Evolutionary conservation across 2,888 invertebrate species (phyloP).

Genomic region (Sclerodermus sp.): DNA sequence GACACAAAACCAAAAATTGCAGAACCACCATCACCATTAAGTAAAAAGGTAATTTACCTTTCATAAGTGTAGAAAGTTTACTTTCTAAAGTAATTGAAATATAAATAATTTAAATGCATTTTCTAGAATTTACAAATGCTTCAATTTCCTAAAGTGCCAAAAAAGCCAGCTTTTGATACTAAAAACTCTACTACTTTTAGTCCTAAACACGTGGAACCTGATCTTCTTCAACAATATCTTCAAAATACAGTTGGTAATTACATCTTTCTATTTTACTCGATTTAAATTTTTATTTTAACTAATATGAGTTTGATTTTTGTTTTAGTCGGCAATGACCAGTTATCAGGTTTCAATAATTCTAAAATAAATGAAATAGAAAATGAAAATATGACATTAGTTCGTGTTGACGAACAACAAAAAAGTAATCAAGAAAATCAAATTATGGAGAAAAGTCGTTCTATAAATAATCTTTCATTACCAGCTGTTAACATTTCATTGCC

Average conservation of each 20-base stretch:
- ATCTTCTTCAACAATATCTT: constrained; percentile 47
- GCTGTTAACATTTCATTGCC: constrained; percentile 39
- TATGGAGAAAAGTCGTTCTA: constrained; percentile 2
- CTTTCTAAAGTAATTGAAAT: too few species aligned
- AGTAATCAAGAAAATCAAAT: constrained; percentile 6
- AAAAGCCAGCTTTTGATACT: constrained; percentile 46
- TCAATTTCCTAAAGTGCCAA: constrained; percentile 46
- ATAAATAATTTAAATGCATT: constrained; percentile 1
- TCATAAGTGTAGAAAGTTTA: too few species aligned
- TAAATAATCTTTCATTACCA: constrained; percentile 13
- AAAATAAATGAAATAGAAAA: too few species aligned
- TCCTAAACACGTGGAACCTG: constrained; percentile 36
- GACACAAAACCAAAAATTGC: constrained; percentile 39
- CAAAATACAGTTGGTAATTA: constrained; percentile 25
- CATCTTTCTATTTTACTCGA: neutral
- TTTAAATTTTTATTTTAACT: neutral
- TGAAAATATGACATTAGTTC: too few species aligned
- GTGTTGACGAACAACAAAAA: too few species aligned
- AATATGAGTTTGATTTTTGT: neutral
- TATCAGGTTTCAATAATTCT: too few species aligned
- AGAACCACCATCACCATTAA: constrained; percentile 64
- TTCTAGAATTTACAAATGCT: constrained; percentile 61
- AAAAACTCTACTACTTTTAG: neutral
- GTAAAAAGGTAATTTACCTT: constrained; percentile 63
- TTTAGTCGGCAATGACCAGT: too few species aligned